These are phyloP conservation scores for Dexiosoma caninum DNA, from an alignment of 2,888 invertebrate species.

Conservation along the genomic window DNA sequence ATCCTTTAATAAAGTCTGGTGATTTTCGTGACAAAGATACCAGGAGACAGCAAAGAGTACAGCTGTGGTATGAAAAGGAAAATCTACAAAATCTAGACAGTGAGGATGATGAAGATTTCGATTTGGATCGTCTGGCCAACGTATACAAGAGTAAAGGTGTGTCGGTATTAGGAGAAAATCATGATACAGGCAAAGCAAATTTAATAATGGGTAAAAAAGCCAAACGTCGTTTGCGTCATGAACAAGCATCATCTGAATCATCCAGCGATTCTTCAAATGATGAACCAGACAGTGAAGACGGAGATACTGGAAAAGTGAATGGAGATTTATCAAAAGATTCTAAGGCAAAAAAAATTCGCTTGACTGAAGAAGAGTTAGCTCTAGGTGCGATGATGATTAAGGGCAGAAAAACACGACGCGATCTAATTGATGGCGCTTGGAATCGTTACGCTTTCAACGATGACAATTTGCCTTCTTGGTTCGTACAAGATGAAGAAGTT, in stretches of 20 bases:
- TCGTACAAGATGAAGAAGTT: conserved; percentile 93
- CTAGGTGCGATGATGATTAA: conserved; percentile 93
- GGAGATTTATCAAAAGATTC: conserved; percentile 69
- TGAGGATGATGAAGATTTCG: conserved; percentile 91
- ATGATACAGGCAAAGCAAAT: conserved; percentile 44
- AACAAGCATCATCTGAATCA: conserved; percentile 67
- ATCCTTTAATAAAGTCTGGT: conserved; percentile 89
- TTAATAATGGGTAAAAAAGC: conserved; percentile 73
- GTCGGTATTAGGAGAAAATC: conserved; percentile 73
- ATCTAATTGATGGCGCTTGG: conserved; percentile 93
- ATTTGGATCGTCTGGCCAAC: conserved; percentile 88
- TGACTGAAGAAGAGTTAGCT: conserved; percentile 93
- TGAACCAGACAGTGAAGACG: conserved; percentile 71
- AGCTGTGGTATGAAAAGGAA: conserved; percentile 93
- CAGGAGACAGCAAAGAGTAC: conserved; percentile 86
- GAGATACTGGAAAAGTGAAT: conserved; percentile 61
- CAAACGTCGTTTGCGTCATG: conserved; percentile 73
- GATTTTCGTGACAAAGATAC: conserved; percentile 87
- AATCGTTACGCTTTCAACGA: conserved; percentile 96
- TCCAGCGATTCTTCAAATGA: conserved; percentile 69
- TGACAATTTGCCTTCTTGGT: conserved; percentile 96
- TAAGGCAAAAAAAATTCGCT: conserved; percentile 81
- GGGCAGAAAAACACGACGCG: conserved; percentile 93
- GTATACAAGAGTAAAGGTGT: conserved; percentile 86
- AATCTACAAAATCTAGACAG: conserved; percentile 87